A percentile compares a stretch with the other conserved stretches of the same genome.
These are phyloP conservation scores for Anguilla anguilla DNA, from an alignment of 2,797 vertebrate genomes.

Conservation along the genomic window DNA sequence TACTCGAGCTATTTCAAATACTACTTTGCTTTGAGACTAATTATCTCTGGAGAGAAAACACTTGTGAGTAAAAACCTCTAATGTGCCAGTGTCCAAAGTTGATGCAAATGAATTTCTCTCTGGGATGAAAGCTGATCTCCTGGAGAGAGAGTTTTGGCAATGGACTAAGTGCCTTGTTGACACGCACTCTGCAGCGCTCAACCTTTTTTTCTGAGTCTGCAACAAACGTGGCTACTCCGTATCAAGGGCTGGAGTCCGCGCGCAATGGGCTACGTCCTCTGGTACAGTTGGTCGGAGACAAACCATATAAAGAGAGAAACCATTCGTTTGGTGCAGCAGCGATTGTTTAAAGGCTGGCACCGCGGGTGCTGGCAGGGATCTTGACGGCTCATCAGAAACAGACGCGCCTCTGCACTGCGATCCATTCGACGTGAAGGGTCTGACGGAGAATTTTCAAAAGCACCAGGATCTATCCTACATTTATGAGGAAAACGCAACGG, in stretches of 20 bases:
- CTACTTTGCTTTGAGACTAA: background rate
- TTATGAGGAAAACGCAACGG: background rate
- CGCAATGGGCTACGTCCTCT: background rate
- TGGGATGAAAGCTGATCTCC: conserved; percentile 1
- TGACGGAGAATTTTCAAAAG: background rate
- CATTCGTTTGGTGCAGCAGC: background rate
- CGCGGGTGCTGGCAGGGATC: background rate
- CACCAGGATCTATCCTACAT: background rate
- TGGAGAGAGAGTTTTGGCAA: background rate
- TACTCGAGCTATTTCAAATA: background rate
- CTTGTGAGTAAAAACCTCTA: background rate
- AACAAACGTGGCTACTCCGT: conserved; percentile 1
- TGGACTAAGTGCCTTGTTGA: conserved; percentile 5
- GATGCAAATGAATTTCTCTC: conserved; percentile 1
- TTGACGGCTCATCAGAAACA: conserved; percentile 22
- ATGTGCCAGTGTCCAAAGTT: background rate
- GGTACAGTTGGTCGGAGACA: background rate
- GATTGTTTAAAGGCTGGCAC: conserved; percentile 14
- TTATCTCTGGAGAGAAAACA: background rate
- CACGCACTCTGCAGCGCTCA: background rate
- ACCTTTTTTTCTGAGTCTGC: background rate
- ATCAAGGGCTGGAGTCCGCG: background rate
- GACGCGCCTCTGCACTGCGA: background rate
- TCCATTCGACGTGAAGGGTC: background rate
- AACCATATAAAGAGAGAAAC: background rate